These are phyloP conservation scores for Parnassius smintheus DNA, from an alignment of 2,888 invertebrate genomes.

Conservation along the genomic window DNA sequence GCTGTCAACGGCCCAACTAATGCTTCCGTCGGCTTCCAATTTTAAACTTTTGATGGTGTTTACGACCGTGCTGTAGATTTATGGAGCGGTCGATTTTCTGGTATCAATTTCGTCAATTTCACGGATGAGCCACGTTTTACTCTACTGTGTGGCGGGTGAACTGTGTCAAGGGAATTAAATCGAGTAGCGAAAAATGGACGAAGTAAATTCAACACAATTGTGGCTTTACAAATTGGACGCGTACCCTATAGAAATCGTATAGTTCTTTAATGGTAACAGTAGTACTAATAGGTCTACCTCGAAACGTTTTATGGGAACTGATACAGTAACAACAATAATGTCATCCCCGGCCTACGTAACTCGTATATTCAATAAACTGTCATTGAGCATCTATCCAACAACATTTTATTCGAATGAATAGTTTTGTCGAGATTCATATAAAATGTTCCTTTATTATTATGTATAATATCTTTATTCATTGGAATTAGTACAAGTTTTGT, in stretches of 20 bases:
- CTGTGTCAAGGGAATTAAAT: conserved; percentile 27
- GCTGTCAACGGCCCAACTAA: conserved; percentile 74
- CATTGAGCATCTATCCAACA: neutral
- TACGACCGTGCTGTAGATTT: conserved; percentile 53
- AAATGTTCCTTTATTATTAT: too few species aligned
- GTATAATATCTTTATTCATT: too few species aligned
- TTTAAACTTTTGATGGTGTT: conserved; percentile 76
- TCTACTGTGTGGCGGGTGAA: conserved; percentile 22
- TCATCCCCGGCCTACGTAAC: conserved; percentile 57
- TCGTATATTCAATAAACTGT: conserved; percentile 54
- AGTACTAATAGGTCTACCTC: conserved; percentile 40
- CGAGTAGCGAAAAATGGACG: conserved; percentile 28
- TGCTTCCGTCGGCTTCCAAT: conserved; percentile 74
- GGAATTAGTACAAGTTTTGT: too few species aligned
- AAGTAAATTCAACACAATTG: conserved; percentile 35
- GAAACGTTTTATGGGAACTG: conserved; percentile 54
- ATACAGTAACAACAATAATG: conserved; percentile 68
- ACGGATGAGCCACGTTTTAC: conserved; percentile 33
- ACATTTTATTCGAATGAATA: too few species aligned
- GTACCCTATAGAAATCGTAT: neutral
- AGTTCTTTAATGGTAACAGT: neutral
- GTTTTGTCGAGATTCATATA: too few species aligned
- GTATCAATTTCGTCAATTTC: conserved; percentile 39
- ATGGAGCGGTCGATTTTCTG: conserved; percentile 51
- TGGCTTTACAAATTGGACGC: neutral